Evolutionary conservation across 2,113 vertebrate genomes (phyloP).

Genomic region (Colistium nudipinnis): DNA sequence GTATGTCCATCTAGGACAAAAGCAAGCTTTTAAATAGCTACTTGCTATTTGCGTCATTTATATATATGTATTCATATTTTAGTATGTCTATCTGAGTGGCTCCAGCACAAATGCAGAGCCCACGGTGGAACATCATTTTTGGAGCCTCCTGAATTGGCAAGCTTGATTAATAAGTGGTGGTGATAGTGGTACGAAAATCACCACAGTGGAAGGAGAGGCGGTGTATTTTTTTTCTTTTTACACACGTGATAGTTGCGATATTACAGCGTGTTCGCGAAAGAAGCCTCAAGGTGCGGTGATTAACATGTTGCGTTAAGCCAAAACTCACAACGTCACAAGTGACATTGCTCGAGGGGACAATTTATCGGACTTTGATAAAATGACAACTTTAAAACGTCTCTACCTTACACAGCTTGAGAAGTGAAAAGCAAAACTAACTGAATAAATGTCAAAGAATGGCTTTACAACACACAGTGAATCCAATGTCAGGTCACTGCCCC

Average conservation of each 20-base stretch:
- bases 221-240: background rate
- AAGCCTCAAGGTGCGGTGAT: background rate
- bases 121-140: too few relatives aligned
- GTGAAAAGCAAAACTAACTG: slow-evolving; percentile 37
- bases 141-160: too few relatives aligned
- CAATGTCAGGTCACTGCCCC: slow-evolving; percentile 40
- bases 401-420: background rate
- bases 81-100: too few relatives aligned
- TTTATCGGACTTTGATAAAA: background rate
- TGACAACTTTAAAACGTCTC: slow-evolving; percentile 1
- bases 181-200: too few relatives aligned
- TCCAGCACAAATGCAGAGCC: too few relatives aligned
- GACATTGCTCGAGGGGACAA: background rate
- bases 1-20: background rate
- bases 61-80: too few relatives aligned
- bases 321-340: background rate
- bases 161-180: too few relatives aligned
- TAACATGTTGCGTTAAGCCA: background rate
- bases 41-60: too few relatives aligned
- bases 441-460: slow-evolving; percentile 23
- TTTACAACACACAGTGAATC: slow-evolving; percentile 20
- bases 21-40: background rate
- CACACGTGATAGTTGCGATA: background rate
- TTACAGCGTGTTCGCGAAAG: background rate
- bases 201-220: too few relatives aligned